phyloP scores from a whole-genome alignment of 2,113 vertebrate species.

The Neofelis nebulosa region DNA sequence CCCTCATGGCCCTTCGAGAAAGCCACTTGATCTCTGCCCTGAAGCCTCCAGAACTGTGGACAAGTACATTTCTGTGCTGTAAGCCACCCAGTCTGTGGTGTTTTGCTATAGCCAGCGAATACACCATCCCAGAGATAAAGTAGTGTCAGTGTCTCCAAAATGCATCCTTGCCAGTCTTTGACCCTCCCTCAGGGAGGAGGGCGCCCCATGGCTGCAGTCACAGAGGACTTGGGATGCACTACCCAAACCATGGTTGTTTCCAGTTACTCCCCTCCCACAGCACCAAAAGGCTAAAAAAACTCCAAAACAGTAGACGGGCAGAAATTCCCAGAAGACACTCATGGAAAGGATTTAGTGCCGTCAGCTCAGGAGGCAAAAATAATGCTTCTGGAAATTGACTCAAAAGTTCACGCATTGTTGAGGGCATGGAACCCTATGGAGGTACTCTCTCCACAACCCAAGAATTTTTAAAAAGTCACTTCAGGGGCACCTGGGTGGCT shows the following conservation, averaged over 20 bases:
- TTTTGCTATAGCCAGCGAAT: background rate
- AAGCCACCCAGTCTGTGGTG: background rate
- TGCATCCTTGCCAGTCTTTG: background rate
- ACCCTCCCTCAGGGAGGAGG: background rate
- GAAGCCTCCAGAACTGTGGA: background rate
- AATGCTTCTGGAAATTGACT: constrained; percentile 36
- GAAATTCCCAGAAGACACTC: constrained; percentile 44
- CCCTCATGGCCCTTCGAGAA: background rate
- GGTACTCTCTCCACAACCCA: background rate
- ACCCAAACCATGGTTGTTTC: background rate
- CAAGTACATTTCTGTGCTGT: background rate
- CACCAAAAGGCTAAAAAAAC: constrained; percentile 23
- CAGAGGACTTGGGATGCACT: background rate
- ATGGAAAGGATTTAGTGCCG: background rate
- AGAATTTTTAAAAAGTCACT: background rate
- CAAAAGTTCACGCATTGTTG: background rate
- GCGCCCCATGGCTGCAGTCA: background rate
- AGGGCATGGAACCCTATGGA: background rate
- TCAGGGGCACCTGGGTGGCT: background rate
- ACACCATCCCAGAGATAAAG: background rate
- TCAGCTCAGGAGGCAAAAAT: constrained; percentile 10
- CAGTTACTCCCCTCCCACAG: constrained; percentile 62
- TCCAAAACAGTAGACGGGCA: constrained; percentile 49
- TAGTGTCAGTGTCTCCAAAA: background rate
- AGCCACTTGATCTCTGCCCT: background rate